These are phyloP conservation scores for Barnardius zonarius DNA, from an alignment of 2,113 vertebrate genomes.

Conservation along the genomic window DNA sequence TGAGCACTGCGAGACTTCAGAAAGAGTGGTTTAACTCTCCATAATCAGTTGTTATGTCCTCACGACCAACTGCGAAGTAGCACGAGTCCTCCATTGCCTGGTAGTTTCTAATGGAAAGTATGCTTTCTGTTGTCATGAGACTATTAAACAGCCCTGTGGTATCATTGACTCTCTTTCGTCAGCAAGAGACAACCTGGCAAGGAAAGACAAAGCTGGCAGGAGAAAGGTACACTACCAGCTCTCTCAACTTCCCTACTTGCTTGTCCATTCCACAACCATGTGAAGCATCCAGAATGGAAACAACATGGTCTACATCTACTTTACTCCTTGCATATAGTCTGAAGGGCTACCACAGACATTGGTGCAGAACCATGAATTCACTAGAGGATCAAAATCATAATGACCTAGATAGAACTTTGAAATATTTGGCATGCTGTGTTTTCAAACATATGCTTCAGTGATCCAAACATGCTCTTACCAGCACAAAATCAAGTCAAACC, in stretches of 20 bases:
- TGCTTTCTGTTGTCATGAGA: neutral
- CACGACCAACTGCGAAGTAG: neutral
- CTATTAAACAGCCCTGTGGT: neutral
- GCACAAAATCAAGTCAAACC: neutral
- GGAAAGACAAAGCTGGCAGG: neutral
- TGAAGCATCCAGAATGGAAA: neutral
- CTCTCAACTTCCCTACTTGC: neutral
- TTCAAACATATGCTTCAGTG: neutral
- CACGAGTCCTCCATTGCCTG: neutral
- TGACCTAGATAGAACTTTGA: neutral
- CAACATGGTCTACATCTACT: neutral
- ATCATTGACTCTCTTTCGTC: neutral
- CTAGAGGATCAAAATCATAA: neutral
- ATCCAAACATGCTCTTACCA: neutral
- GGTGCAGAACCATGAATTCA: neutral
- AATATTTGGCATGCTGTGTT: neutral
- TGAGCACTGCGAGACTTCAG: neutral
- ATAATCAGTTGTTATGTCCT: neutral
- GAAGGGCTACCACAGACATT: neutral
- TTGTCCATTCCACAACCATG: neutral
- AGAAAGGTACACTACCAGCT: neutral
- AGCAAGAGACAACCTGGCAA: neutral
- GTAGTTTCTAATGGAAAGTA: too few relatives aligned
- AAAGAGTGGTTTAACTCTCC: neutral
- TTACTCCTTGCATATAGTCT: neutral